Base-by-base conservation (phyloP, 2,888 invertebrate species). In the Fragum whitleyi region DNA sequence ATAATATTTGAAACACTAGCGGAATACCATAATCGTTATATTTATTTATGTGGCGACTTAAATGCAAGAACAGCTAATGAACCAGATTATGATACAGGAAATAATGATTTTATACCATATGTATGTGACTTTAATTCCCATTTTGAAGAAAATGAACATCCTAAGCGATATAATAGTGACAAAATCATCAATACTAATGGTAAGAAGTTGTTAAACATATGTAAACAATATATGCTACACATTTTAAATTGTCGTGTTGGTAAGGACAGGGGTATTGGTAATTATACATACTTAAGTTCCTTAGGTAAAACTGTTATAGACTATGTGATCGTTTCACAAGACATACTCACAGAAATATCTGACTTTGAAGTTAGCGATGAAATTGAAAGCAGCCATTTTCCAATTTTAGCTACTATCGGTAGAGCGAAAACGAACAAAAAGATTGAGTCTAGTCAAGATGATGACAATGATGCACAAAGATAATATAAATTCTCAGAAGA, bases 261-360 rank as follows among this genome's bases (percentile, higher is more conserved):
- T 29, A 26, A 61, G 26, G 61, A 61, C 23, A 26, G 16, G 11
- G 23, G 23, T 28, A 61, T 28, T n/a, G 61, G 61, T n/a, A n/a
- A n/a, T n/a, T n/a, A n/a, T n/a, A n/a, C n/a, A n/a, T n/a, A n/a
- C n/a, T n/a, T n/a, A n/a, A 29, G 29, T 61, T 2, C 61, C 6
- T 26, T 29, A 61, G 61, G 28, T 21, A 28, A 29, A 26, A 61
- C 23, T 61, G 61, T 61, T 61, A 61, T 61, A 26, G 61, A 61
- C 21, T 61, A 61, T 61, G 11, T 61, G n/a, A n/a, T n/a, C n/a
- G n/a, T n/a, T n/a, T n/a, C n/a, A n/a, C n/a, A n/a, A n/a, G n/a
- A n/a, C n/a, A n/a, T n/a, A n/a, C n/a, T n/a, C n/a, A n/a, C n/a
- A n/a, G n/a, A n/a, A n/a, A n/a, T n/a, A n/a, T n/a, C 26, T 26